phyloP scores from a whole-genome alignment of 2,113 vertebrate genomes.

The Grus americana region DNA sequence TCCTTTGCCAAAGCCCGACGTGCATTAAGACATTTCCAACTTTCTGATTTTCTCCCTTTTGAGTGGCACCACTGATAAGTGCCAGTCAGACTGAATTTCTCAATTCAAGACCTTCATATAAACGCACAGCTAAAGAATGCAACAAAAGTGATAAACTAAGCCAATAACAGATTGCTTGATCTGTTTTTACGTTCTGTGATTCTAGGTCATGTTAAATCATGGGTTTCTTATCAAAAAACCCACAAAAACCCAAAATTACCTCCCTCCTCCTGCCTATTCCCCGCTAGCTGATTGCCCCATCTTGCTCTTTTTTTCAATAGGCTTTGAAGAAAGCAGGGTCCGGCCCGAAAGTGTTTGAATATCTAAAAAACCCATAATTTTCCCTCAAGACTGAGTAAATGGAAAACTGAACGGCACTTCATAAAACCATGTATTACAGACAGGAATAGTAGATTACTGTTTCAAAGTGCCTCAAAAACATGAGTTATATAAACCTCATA shows the following conservation, averaged over 20 bases:
- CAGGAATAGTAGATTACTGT: background rate
- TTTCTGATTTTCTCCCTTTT: background rate
- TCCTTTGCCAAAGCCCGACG: background rate
- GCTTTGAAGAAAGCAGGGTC: background rate
- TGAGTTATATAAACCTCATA: accelerated
- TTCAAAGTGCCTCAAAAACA: background rate
- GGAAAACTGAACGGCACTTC: background rate
- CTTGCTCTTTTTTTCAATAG: background rate
- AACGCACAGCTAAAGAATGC: background rate
- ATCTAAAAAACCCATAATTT: background rate
- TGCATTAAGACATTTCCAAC: too few species aligned
- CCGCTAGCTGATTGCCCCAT: background rate
- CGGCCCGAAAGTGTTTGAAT: background rate
- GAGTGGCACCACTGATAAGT: background rate
- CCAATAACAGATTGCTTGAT: background rate
- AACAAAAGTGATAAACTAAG: background rate
- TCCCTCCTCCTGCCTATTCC: background rate
- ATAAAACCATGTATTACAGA: background rate
- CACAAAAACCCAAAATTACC: background rate
- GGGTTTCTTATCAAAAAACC: background rate
- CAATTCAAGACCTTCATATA: background rate
- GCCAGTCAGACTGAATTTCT: background rate
- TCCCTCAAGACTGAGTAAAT: background rate
- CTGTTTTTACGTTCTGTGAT: background rate
- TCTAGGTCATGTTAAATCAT: background rate